These are phyloP conservation scores for Slavum lentiscoides DNA, from an alignment of 2,888 invertebrate genomes.

Conservation along the genomic window DNA sequence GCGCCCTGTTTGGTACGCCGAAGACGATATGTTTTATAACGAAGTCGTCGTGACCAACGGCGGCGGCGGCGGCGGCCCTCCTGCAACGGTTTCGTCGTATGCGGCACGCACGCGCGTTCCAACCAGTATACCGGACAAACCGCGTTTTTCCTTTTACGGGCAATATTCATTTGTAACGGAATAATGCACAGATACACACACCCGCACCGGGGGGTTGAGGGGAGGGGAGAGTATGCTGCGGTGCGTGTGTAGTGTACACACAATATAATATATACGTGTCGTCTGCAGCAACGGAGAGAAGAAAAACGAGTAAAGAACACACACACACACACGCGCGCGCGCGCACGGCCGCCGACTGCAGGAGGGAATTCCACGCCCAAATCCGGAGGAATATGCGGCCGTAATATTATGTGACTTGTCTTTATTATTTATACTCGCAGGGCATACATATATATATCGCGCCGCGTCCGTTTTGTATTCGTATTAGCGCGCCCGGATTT, in stretches of 20 bases:
- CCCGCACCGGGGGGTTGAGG: no score
- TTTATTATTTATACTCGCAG: no score
- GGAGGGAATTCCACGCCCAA: constrained; percentile 45
- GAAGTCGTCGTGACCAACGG: constrained; percentile 13
- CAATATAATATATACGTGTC: background rate
- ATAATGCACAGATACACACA: no score
- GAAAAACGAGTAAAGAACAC: background rate
- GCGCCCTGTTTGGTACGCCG: background rate
- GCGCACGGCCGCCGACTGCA: background rate
- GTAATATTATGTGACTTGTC: background rate
- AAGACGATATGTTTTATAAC: background rate
- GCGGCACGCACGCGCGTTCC: background rate
- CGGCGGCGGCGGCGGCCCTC: no score
- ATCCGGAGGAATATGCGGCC: constrained; percentile 21
- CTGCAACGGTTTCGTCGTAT: background rate
- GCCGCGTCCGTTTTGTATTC: constrained; percentile 38
- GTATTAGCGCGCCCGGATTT: constrained; percentile 43
- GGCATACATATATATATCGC: no score
- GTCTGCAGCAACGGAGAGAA: background rate
- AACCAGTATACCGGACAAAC: constrained; percentile 14
- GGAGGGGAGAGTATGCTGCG: background rate
- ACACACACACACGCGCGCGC: background rate
- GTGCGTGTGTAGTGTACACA: background rate
- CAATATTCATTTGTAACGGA: constrained; percentile 34
- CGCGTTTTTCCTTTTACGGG: constrained; percentile 43